Conservation (phyloP, 2,888 invertebrate genomes). For the Schizaphis graminum region DNA sequence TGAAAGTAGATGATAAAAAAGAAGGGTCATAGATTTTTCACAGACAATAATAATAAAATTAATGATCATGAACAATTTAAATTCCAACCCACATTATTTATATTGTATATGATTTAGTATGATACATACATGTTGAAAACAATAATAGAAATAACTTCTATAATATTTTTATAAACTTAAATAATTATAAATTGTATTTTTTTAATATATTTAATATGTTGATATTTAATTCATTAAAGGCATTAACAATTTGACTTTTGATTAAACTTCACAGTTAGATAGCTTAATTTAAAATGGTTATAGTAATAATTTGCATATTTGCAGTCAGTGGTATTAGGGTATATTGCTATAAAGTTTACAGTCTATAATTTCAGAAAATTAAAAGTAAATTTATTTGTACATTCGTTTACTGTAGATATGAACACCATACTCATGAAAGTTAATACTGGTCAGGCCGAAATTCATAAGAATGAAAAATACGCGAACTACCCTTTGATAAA, state of each 20-base stretch:
- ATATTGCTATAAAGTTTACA: neutral
- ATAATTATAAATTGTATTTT: neutral
- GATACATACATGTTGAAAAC: neutral
- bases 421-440: neutral
- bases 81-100: neutral
- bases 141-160: neutral
- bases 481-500: neutral
- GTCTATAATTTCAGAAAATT: neutral
- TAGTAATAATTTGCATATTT: neutral
- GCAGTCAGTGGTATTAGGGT: neutral
- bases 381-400: neutral
- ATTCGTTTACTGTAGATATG: neutral
- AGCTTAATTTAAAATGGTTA: neutral
- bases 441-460: neutral
- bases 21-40: too few relatives aligned
- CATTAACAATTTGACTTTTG: neutral
- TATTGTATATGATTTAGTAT: neutral
- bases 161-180: too few relatives aligned
- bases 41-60: too few relatives aligned
- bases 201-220: neutral
- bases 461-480: neutral
- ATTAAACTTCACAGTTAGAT: neutral
- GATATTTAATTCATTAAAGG: too few relatives aligned
- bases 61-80: neutral
- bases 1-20: too few relatives aligned